Base-by-base conservation (phyloP, 1,140 invertebrate species). In the Pararge aegeria region DNA sequence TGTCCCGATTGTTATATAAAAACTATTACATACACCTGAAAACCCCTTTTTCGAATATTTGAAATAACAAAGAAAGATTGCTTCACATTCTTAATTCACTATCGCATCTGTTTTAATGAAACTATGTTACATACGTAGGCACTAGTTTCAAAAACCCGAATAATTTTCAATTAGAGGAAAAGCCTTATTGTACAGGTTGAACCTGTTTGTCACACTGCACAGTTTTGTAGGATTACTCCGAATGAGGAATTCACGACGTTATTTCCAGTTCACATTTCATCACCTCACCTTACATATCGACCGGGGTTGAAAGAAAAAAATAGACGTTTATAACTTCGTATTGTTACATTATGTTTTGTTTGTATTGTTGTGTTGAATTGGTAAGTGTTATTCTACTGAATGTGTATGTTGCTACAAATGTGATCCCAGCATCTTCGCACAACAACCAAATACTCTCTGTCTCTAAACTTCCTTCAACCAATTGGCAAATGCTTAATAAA, bases 241-340 rank as follows among this genome's bases (percentile, higher is more conserved):
- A 24, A 24, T 7, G 7, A 7, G 2, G 7, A 24, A 2, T 4
- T 30, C 29, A 30, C 29, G 29, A 1, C 29, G 10, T 30, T 1
- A 30, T 13, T 16, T 4, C n/a, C 10, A 10, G 4, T 40, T 40
- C 37, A 13, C 16, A 3, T 16, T 4, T 40, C 13, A 40, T 40
- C 37, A 16, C 2, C 37, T 40, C 37, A 40, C 37, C 2, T 5
- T 1, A 18, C 37, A 40, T 40, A 44, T 50, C 59, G 46, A 55
- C 52, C 44, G 37, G 52, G 52, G 52, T 61, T 61, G 30, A 18
- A 38, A 24, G 30, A 34, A 38, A n/a, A n/a, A 24, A 15, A 40
- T 61, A 55, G 18, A 38, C 59, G 59, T 61, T 55, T 42, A 30
- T 30, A 42, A 44, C 10, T 61, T 61, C 15, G 37, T 50, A 49